A percentile compares a stretch with the other conserved stretches of the same genome.
Conservation (phyloP, 2,888 invertebrate species). For the Perizoma flavofasciatum region DNA sequence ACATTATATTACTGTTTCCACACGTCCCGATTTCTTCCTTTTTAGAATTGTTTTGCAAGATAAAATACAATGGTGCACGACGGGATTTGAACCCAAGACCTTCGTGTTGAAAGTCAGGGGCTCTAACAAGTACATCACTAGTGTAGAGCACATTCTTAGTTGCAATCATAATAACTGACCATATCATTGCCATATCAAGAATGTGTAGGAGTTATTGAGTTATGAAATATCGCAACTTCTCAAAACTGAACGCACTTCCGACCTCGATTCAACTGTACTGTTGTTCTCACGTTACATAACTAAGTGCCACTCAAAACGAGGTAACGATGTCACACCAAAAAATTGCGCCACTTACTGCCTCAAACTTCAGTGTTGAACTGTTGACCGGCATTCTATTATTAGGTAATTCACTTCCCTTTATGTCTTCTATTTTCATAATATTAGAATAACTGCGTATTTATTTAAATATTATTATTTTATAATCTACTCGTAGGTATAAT, state of each 20-base stretch:
- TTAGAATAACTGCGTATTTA: background rate
- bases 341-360: constrained; percentile 74
- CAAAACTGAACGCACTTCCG: constrained; percentile 62
- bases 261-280: constrained; percentile 76
- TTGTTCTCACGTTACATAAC: constrained; percentile 80
- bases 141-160: too few species aligned
- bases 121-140: too few species aligned
- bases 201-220: constrained; percentile 21
- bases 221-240: constrained; percentile 37
- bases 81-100: too few species aligned
- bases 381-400: constrained; percentile 33
- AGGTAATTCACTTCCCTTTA: constrained; percentile 32
- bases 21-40: too few species aligned
- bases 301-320: constrained; percentile 77
- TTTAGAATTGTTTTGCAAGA: too few species aligned
- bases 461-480: constrained; percentile 11
- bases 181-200: too few species aligned
- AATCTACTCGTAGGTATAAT: background rate
- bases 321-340: constrained; percentile 82
- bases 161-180: too few species aligned
- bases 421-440: constrained; percentile 21
- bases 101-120: too few species aligned
- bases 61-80: constrained; percentile 2
- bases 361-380: constrained; percentile 39
- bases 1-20: too few species aligned